Evolutionary conservation across 2,113 vertebrate genomes (phyloP), one percentile per base, ranked within the genome.

Genomic region (Orthochromis indermauri): DNA sequence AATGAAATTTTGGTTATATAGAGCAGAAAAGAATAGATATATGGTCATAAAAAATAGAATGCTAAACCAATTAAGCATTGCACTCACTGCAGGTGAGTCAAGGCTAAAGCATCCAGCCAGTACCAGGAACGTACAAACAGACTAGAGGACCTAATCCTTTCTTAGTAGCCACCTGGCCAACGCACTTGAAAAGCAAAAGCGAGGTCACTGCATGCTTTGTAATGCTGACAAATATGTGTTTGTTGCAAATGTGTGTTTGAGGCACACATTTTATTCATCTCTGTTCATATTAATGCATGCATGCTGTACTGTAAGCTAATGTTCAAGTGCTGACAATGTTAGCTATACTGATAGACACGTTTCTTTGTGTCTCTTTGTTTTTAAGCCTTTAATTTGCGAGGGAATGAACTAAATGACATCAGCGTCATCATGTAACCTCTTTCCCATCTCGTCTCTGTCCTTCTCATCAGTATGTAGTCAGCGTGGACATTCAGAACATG

Each of bases 81-180:
- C 73, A 51, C 45, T 51, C 10, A 82, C 21, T 61, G 54, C 16
- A 80, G n/a, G 61, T 61, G n/a, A 87, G 57, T 57, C 12, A 49
- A 40, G 82, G 63, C 61, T 51, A 86, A 59, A 76, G 35, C 45
- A 78, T 51, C 17, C 71, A 85, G 81, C 79, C 40, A 53, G 85
- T 87, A 86, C 59, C 88, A 88, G 86, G 88, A 91, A 89, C 21
- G 5, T 16, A 79, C 37, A 83, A 86, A 63, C 54, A 47, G 82
- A 76, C 63, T 87, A 81, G 83, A 90, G 31, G 33, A 21, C 71
- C 71, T 89, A 80, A 91, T 90, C 86, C 47, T 78, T 21, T 79
- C 73, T 47, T 61, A 51, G n/a, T 40, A 54, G 28, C 86, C 51
- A 87, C 68, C 21, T 59, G 24, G 78, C 53, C 31, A 79, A 83